Conservation (phyloP, 2,113 vertebrate genomes). For the Chrysochloris asiatica region DNA sequence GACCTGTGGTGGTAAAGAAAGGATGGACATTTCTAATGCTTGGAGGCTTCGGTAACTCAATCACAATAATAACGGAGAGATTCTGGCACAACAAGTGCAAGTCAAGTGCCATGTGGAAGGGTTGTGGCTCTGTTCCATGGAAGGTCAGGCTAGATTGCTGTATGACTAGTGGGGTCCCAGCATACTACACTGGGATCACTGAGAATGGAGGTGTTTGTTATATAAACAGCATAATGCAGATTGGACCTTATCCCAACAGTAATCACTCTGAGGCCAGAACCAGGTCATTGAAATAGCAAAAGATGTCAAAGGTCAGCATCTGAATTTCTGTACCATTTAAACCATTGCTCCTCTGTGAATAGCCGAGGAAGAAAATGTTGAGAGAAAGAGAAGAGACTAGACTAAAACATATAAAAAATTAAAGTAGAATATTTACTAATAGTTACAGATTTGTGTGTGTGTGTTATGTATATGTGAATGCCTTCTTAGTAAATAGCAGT, state of each 20-base stretch:
- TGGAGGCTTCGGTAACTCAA: too few relatives aligned
- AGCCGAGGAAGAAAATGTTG: not conserved
- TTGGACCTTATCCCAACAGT: too few relatives aligned
- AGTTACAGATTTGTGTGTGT: not conserved
- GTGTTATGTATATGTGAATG: not conserved
- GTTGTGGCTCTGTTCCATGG: not conserved
- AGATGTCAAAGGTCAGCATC: accelerated
- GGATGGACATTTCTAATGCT: not conserved
- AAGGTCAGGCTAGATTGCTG: not conserved
- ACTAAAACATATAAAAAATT: not conserved
- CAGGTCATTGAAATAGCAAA: not conserved
- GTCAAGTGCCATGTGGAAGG: not conserved
- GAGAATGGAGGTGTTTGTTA: not conserved
- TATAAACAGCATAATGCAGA: accelerated
- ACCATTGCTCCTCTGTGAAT: not conserved
- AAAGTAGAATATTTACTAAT: too few relatives aligned
- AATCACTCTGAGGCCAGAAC: accelerated
- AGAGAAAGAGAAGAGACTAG: not conserved
- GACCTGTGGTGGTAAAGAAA: not conserved
- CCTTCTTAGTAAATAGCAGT: too few relatives aligned
- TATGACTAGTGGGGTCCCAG: not conserved
- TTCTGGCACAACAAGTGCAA: not conserved
- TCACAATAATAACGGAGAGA: not conserved
- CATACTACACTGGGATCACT: not conserved
- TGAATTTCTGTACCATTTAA: not conserved